phyloP scores from a whole-genome alignment of 2,888 invertebrate species.

The Merodon equestris region DNA sequence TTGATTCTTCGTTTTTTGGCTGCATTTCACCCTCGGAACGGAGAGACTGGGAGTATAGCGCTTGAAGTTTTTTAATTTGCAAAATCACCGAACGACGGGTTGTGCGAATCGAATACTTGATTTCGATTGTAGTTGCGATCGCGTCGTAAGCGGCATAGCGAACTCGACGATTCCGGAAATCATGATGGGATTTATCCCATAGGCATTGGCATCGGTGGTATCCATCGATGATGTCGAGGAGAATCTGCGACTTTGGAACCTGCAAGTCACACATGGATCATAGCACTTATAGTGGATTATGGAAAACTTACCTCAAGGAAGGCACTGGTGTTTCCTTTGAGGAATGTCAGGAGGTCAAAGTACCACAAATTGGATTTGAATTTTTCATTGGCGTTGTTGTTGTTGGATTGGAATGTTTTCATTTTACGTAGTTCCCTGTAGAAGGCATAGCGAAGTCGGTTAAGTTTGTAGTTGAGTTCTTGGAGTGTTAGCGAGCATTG shows the following conservation, averaged over 20 bases:
- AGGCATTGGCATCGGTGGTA: conserved; percentile 38
- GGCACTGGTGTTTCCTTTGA: conserved; percentile 46
- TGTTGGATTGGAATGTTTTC: conserved; percentile 44
- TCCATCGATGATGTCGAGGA: conserved; percentile 46
- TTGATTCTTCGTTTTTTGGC: conserved; percentile 1
- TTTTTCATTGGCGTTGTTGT: conserved; percentile 21
- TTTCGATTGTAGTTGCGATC: conserved; percentile 48
- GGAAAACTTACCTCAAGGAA: conserved; percentile 32
- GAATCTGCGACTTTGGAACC: conserved; percentile 48
- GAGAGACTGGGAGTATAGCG: conserved; percentile 37
- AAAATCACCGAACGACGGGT: conserved; percentile 43
- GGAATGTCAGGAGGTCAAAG: conserved; percentile 34
- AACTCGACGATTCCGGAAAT: conserved; percentile 43
- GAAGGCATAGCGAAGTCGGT: conserved; percentile 39
- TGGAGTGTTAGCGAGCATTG: conserved; percentile 24
- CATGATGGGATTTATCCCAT: conserved; percentile 45
- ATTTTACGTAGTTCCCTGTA: conserved; percentile 47
- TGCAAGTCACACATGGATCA: background rate
- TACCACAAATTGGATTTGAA: conserved; percentile 41
- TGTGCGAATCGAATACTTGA: conserved; percentile 51
- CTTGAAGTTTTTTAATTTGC: conserved; percentile 46
- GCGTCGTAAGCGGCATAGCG: conserved; percentile 51
- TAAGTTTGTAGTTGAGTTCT: conserved; percentile 42
- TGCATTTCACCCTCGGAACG: conserved; percentile 33
- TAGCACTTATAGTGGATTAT: too few species aligned